Evolutionary conservation across 2,113 vertebrate species (phyloP).

Genomic region (Spermophilus dauricus): DNA sequence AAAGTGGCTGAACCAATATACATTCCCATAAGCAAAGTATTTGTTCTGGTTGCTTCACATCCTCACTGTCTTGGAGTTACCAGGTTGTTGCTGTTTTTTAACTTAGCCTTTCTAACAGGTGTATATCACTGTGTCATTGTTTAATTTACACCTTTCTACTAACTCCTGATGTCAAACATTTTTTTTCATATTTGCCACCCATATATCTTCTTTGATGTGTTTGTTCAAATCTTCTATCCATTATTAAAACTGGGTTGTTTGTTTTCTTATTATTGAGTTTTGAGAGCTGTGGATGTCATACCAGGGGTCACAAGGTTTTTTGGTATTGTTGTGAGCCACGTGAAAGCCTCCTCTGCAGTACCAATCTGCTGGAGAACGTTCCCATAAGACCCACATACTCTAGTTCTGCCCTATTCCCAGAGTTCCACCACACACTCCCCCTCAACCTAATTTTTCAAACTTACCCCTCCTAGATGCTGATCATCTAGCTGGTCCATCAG

Average conservation of each 20-base stretch:
- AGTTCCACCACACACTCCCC: background rate
- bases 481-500: background rate
- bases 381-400: background rate
- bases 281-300: background rate
- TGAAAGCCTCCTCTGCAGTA: background rate
- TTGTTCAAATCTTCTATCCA: background rate
- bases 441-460: background rate
- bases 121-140: too few species aligned
- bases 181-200: background rate
- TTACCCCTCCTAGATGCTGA: background rate
- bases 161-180: background rate
- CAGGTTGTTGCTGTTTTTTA: too few species aligned
- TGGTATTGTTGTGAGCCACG: background rate
- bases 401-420: background rate
- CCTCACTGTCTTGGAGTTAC: too few species aligned
- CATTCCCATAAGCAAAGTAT: too few species aligned
- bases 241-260: background rate
- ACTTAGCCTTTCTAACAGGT: background rate
- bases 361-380: background rate
- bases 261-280: background rate
- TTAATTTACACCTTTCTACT: background rate
- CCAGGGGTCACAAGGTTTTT: background rate
- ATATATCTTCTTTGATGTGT: background rate
- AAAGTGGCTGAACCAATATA: background rate
- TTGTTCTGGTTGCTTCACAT: too few species aligned